Base-by-base conservation (phyloP, 2,888 invertebrate species). In the Xylocampa areola region DNA sequence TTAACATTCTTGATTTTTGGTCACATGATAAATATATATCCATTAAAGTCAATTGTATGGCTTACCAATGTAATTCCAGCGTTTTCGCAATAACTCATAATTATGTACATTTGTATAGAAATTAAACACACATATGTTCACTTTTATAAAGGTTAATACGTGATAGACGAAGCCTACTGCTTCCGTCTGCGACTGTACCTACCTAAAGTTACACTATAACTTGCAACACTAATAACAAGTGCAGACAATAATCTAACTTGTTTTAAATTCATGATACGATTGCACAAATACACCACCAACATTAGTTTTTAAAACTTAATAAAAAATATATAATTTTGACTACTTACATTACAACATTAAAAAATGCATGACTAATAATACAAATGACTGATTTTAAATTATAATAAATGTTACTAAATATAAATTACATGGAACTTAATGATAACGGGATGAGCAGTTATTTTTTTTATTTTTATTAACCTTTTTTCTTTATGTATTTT, bases 291-390 rank as follows among this genome's bases (percentile, higher is more conserved):
- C 21, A 43, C 32, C 45, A 33, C 33, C n/a, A 29, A 30, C 21
- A 29, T 17, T 23, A 2, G 17, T 4, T 33, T 5, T 13, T 11
- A 10, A 35, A 14, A 30, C 14, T 44, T 25, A 41, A 29, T 10
- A 27, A 17, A 16, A 36, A 17, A 44, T 14, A 6, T 25, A 27
- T 43, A 16, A 29, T 49, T 37, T 61, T 55, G 32, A 25, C 41
- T 55, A 55, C 35, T 47, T 52, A 68, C 4, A 2, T 11, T 10
- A 11, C 27, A 5, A 36, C 64, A 53, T 25, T 35, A 45, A 33
- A 72, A 61, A 60, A 40, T 68, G 43, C 62, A 44, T 17, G 48
- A 40, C 23, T 35, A 59, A 14, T 10, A n/a, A 41, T 39, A 40
- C n/a, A 27, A 49, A 61, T 53, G 48, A 54, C 44, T 58, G n/a